These are phyloP conservation scores for Cyclura pinguis DNA, from an alignment of 2,797 vertebrate species.

Conservation along the genomic window DNA sequence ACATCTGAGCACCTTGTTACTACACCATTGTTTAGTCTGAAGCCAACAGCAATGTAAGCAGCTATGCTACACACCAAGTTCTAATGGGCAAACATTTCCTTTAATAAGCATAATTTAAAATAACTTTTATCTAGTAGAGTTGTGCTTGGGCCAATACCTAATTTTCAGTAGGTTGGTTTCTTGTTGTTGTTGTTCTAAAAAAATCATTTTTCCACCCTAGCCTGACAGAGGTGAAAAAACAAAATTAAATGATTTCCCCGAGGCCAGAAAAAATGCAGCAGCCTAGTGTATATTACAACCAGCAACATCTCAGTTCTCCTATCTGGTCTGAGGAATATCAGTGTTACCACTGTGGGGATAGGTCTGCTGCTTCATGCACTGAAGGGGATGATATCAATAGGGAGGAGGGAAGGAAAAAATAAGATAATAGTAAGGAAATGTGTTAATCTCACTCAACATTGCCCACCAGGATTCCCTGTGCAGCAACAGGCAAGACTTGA, in stretches of 20 bases:
- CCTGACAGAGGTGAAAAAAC: not conserved
- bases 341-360: too few species aligned
- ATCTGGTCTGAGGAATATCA: too few species aligned
- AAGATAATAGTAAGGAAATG: too few species aligned
- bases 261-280: constrained; percentile 27
- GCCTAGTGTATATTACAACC: not conserved
- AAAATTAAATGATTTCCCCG: constrained; percentile 21
- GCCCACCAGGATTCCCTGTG: too few species aligned
- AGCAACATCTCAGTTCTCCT: not conserved
- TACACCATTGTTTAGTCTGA: not conserved
- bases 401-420: too few species aligned
- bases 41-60: not conserved
- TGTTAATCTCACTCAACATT: too few species aligned
- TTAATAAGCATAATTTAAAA: not conserved
- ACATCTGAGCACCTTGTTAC: not conserved
- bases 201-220: not conserved
- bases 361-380: too few species aligned
- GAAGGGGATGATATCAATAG: too few species aligned
- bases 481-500: too few species aligned
- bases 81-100: not conserved
- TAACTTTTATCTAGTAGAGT: not conserved
- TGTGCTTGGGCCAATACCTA: not conserved
- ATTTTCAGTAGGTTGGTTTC: not conserved
- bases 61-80: not conserved
- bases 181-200: not conserved